These are phyloP conservation scores for Tenodera sinensis DNA, from an alignment of 2,888 invertebrate genomes.

Conservation along the genomic window DNA sequence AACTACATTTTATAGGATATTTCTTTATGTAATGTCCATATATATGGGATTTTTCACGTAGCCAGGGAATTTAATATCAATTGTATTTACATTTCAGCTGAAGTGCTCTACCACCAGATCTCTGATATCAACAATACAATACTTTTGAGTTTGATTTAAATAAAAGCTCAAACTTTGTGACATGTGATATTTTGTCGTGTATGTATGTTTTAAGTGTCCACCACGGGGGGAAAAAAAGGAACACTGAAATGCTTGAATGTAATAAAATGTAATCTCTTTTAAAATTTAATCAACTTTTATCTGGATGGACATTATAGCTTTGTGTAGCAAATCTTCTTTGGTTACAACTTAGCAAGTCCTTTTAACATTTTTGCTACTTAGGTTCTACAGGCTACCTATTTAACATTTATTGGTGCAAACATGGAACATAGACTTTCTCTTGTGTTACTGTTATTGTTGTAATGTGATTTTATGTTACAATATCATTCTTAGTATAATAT, in stretches of 20 bases:
- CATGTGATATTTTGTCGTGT: slow-evolving; percentile 33
- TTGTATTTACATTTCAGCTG: not conserved
- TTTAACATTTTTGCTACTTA: not conserved
- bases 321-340: not conserved
- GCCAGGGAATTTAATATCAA: not conserved
- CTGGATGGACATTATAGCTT: slow-evolving; percentile 1
- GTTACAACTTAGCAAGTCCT: not conserved
- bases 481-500: not conserved
- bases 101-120: not conserved
- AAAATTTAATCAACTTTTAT: slow-evolving; percentile 5
- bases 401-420: not conserved
- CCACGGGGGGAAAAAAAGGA: not conserved
- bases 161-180: slow-evolving; percentile 34
- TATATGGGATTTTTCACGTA: not conserved
- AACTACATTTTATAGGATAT: not conserved
- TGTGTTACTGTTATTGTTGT: not conserved
- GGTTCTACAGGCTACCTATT: not conserved
- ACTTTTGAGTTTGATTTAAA: slow-evolving; percentile 18
- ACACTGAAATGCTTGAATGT: not conserved
- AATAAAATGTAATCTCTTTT: slow-evolving; percentile 14
- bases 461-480: not conserved
- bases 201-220: slow-evolving; percentile 24
- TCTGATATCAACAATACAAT: not conserved
- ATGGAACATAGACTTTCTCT: not conserved
- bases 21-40: not conserved